These are phyloP conservation scores for Tetrapedia diversipes DNA, from an alignment of 2,888 invertebrate genomes.

Conservation along the genomic window DNA sequence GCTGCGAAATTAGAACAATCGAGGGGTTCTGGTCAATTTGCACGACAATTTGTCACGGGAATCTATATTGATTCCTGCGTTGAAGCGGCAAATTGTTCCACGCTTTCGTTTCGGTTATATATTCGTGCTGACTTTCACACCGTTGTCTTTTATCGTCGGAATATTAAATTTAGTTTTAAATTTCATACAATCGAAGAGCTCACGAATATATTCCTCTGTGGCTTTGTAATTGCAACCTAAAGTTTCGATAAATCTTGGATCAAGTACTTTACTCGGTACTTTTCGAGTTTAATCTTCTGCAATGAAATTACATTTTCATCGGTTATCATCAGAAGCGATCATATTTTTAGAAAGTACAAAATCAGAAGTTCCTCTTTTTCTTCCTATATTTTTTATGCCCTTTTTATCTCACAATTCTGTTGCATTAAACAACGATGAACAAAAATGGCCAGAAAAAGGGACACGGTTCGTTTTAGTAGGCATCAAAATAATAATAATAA, in stretches of 20 bases:
- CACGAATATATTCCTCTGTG: too few species aligned
- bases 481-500: too few species aligned
- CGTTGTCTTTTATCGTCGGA: constrained; percentile 6
- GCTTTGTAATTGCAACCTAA: neutral
- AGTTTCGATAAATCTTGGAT: neutral
- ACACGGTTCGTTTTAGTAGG: too few species aligned
- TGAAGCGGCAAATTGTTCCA: constrained; percentile 21
- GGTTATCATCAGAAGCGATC: too few species aligned
- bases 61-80: neutral
- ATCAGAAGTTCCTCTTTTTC: too few species aligned
- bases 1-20: constrained; percentile 36
- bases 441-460: too few species aligned
- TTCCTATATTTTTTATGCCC: too few species aligned
- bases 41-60: constrained; percentile 30
- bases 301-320: neutral
- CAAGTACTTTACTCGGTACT: too few species aligned
- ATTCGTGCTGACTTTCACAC: constrained; percentile 8
- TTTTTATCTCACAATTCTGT: too few species aligned
- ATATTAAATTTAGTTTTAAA: constrained; percentile 40
- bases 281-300: neutral
- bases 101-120: constrained; percentile 7
- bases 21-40: constrained; percentile 23
- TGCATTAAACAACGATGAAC: too few species aligned
- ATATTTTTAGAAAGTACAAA: too few species aligned
- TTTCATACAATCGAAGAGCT: neutral